Conservation (phyloP, 1,140 invertebrate species). For the Nymphalis io region DNA sequence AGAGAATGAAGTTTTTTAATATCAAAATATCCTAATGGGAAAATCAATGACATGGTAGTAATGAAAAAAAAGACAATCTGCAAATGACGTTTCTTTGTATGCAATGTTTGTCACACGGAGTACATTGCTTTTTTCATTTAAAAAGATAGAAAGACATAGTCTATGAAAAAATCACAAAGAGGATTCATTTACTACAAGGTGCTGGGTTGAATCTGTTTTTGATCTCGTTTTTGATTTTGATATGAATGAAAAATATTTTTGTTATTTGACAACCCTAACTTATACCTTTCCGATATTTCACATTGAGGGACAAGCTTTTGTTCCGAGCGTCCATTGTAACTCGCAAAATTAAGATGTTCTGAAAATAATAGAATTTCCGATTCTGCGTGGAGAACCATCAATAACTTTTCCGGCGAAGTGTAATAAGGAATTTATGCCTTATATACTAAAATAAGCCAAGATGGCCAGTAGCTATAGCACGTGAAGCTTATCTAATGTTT, state of each 20-base stretch:
- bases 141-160: background rate
- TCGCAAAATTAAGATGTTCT: conserved; percentile 54
- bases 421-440: conserved; percentile 15
- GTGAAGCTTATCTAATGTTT: too few species aligned
- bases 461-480: too few species aligned
- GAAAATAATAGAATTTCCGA: conserved; percentile 55
- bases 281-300: conserved; percentile 37
- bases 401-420: conserved; percentile 24
- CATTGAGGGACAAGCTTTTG: conserved; percentile 49
- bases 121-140: conserved; percentile 15
- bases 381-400: conserved; percentile 29
- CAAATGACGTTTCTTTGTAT: conserved; percentile 15
- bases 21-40: background rate
- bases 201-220: background rate
- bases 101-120: conserved; percentile 1
- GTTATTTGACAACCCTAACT: conserved; percentile 17
- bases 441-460: background rate
- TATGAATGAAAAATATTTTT: background rate
- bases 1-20: background rate
- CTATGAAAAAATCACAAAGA: background rate
- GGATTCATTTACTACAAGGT: background rate
- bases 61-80: conserved; percentile 17
- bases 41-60: background rate
- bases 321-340: conserved; percentile 50
- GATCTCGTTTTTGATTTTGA: background rate